Percentiles rank a stretch among this genome's conserved stretches.
Conservation (phyloP, 2,797 vertebrate genomes). For the Pangasius djambal region DNA sequence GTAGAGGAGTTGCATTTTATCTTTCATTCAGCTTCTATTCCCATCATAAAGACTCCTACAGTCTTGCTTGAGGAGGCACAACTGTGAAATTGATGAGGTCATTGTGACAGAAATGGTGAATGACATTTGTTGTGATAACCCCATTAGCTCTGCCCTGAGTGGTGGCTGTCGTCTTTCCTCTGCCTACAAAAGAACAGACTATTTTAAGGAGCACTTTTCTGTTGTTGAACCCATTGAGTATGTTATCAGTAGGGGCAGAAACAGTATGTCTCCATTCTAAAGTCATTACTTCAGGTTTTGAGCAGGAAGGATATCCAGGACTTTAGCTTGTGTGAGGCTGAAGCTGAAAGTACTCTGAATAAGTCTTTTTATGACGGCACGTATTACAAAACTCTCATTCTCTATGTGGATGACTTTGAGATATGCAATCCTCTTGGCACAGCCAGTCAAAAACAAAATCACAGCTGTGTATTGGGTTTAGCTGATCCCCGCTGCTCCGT, state of each 20-base stretch:
- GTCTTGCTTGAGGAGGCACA: no score
- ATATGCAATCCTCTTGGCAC: constrained; percentile 26
- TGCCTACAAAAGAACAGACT: constrained; percentile 22
- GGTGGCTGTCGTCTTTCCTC: constrained; percentile 14
- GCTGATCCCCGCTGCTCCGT: no score
- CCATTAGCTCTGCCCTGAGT: constrained; percentile 9
- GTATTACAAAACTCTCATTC: constrained; percentile 22
- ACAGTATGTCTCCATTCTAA: constrained; percentile 9
- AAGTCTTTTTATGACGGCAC: neutral
- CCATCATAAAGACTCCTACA: no score
- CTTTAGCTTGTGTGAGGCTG: neutral
- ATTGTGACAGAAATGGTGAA: neutral
- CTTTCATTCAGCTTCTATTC: no score
- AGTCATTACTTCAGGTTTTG: constrained; percentile 3
- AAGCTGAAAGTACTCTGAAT: neutral
- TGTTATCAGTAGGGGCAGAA: neutral
- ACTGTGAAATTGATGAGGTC: no score
- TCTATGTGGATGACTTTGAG: constrained; percentile 19
- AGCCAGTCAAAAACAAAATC: constrained; percentile 37
- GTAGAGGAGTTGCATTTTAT: no score
- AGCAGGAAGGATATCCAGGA: neutral
- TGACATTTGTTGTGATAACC: constrained; percentile 14
- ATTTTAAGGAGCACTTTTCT: constrained; percentile 20
- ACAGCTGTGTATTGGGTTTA: neutral
- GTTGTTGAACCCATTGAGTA: constrained; percentile 3